A percentile compares a stretch with the other conserved stretches of the same genome.
Conservation (phyloP, 2,797 vertebrate species). For the Falco berigora region DNA sequence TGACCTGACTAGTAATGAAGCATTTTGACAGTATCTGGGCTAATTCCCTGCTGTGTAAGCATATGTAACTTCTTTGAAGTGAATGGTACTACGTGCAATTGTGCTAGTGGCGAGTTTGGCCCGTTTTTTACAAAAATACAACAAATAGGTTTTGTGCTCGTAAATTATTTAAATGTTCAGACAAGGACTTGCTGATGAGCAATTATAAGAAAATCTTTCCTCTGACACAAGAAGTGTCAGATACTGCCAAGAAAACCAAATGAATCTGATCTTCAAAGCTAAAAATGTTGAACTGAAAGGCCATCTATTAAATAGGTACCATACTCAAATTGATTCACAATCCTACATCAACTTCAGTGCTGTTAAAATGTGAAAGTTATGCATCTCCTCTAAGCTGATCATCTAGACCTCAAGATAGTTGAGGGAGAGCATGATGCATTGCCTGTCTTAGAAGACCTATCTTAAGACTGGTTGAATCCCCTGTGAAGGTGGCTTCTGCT, state of each 20-base stretch:
- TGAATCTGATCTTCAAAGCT: neutral
- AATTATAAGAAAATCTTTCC: neutral
- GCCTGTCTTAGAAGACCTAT: neutral
- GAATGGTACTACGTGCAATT: neutral
- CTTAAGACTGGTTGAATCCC: neutral
- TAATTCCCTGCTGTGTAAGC: constrained; percentile 19
- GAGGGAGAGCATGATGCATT: neutral
- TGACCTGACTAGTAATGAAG: constrained; percentile 34
- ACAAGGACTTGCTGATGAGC: neutral
- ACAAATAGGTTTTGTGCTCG: neutral
- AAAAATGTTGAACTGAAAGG: neutral
- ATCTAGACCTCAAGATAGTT: neutral
- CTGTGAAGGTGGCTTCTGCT: neutral
- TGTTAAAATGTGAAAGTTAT: neutral
- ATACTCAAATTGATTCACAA: neutral
- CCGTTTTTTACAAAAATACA: neutral
- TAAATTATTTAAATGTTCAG: constrained; percentile 12
- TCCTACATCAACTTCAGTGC: neutral
- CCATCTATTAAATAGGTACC: neutral
- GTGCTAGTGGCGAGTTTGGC: neutral
- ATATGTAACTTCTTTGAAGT: neutral
- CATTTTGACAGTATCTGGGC: neutral
- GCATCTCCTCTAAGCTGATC: neutral
- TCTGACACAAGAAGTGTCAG: neutral
- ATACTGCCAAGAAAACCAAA: neutral